Percentiles rank a stretch among this genome's conserved stretches.
Evolutionary conservation across 2,113 vertebrate genomes (phyloP).

Genomic region (Cricetomys ansorgei): DNA sequence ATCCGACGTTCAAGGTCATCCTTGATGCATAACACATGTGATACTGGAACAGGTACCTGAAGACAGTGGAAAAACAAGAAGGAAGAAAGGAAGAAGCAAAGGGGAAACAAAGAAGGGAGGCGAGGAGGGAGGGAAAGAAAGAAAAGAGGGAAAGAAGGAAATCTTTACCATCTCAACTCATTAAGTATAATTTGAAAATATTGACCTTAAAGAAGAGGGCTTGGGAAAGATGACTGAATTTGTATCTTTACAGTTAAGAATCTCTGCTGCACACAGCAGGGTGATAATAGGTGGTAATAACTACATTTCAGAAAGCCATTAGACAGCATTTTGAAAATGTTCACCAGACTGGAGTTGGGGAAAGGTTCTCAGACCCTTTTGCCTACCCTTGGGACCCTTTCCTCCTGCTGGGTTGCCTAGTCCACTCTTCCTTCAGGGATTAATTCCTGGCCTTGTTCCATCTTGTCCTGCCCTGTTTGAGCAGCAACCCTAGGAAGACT

Average conservation of each 20-base stretch:
- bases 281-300: background rate
- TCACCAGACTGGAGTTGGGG: too few species aligned
- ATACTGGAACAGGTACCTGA: background rate
- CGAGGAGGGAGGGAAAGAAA: too few species aligned
- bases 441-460: too few species aligned
- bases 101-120: background rate
- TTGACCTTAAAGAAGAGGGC: background rate
- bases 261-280: background rate
- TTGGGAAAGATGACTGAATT: background rate
- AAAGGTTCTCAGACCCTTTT: too few species aligned
- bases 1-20: background rate
- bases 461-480: too few species aligned
- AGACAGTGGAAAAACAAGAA: too few species aligned
- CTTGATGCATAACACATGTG: background rate
- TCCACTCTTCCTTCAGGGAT: too few species aligned
- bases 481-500: too few species aligned
- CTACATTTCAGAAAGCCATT: background rate
- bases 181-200: background rate
- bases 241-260: too few species aligned
- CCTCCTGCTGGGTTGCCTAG: too few species aligned
- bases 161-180: background rate
- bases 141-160: background rate
- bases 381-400: too few species aligned
- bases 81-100: background rate
- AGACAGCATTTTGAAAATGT: background rate